Percentiles rank a stretch among this genome's conserved stretches.
These are phyloP conservation scores for Gambusia affinis DNA, from an alignment of 2,113 vertebrate genomes.

Conservation along the genomic window DNA sequence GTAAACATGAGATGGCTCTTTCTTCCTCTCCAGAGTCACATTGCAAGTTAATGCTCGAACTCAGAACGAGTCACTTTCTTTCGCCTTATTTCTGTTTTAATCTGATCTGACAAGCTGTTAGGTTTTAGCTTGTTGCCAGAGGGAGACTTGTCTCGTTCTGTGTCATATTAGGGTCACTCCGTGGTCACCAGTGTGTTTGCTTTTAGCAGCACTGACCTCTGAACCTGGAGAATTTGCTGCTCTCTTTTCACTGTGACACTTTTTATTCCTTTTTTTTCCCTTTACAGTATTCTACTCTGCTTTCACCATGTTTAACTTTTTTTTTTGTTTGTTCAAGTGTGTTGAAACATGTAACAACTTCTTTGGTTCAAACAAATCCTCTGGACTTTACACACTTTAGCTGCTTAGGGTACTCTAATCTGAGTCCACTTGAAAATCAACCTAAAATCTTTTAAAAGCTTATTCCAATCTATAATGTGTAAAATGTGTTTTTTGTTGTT, in stretches of 20 bases:
- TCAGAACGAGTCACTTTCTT: not conserved
- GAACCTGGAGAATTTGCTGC: constrained; percentile 24
- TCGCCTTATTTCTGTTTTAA: constrained; percentile 3
- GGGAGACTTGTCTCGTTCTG: constrained; percentile 20
- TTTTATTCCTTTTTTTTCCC: constrained; percentile 6
- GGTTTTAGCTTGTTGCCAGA: constrained; percentile 16
- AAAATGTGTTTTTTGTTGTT: too few species aligned
- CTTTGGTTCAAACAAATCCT: too few species aligned
- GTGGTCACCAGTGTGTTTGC: constrained; percentile 27
- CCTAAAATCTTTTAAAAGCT: too few species aligned
- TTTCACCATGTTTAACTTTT: not conserved
- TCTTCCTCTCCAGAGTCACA: constrained; percentile 4
- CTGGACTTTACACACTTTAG: too few species aligned
- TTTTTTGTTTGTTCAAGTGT: not conserved
- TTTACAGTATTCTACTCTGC: not conserved
- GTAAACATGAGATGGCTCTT: not conserved
- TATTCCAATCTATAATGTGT: too few species aligned
- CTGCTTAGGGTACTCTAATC: too few species aligned
- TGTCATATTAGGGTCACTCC: constrained; percentile 19
- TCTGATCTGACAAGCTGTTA: constrained; percentile 13
- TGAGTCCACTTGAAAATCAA: too few species aligned
- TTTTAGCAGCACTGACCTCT: constrained; percentile 17
- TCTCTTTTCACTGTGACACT: constrained; percentile 9
- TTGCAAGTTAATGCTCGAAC: constrained; percentile 2
- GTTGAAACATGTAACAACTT: too few species aligned